Conservation (phyloP, 2,888 invertebrate species). For the Ichneumon xanthorius region DNA sequence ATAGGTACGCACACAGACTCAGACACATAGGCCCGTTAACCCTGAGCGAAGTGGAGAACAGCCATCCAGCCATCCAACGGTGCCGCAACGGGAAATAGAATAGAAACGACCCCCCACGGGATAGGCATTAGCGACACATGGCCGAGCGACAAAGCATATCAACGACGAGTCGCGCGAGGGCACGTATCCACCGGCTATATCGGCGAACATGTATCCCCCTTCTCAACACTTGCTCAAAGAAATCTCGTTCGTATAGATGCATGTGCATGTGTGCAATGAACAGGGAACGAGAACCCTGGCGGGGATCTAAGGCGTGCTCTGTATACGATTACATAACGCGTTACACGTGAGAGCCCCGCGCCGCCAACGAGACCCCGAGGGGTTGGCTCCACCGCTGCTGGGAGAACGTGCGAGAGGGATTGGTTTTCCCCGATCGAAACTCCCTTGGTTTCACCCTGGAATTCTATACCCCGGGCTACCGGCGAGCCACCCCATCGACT, state of each 20-base stretch:
- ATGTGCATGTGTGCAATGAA: slow-evolving; percentile 34
- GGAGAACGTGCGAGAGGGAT: slow-evolving; percentile 77
- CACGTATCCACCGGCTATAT: slow-evolving; percentile 50
- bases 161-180: slow-evolving; percentile 54
- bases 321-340: slow-evolving; percentile 83
- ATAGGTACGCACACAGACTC: background rate
- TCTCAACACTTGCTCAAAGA: slow-evolving; percentile 33
- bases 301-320: slow-evolving; percentile 78
- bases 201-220: slow-evolving; percentile 50
- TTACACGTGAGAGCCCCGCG: slow-evolving; percentile 73
- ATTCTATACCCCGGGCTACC: slow-evolving; percentile 33
- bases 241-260: background rate
- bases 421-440: slow-evolving; percentile 77
- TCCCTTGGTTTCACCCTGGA: slow-evolving; percentile 69
- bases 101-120: slow-evolving; percentile 84
- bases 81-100: slow-evolving; percentile 80
- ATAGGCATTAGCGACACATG: slow-evolving; percentile 84
- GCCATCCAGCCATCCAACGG: slow-evolving; percentile 54
- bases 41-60: slow-evolving; percentile 60
- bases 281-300: slow-evolving; percentile 14
- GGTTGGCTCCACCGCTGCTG: slow-evolving; percentile 74
- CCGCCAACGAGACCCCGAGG: slow-evolving; percentile 77
- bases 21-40: background rate
- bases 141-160: slow-evolving; percentile 82
- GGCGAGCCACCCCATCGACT: slow-evolving; percentile 57